Evolutionary conservation across 30 jellyfish, hydroid and myxozoan species (phyloP), one percentile per base, ranked within the genome.

Genomic region (Pseudorhiza aurosa): DNA sequence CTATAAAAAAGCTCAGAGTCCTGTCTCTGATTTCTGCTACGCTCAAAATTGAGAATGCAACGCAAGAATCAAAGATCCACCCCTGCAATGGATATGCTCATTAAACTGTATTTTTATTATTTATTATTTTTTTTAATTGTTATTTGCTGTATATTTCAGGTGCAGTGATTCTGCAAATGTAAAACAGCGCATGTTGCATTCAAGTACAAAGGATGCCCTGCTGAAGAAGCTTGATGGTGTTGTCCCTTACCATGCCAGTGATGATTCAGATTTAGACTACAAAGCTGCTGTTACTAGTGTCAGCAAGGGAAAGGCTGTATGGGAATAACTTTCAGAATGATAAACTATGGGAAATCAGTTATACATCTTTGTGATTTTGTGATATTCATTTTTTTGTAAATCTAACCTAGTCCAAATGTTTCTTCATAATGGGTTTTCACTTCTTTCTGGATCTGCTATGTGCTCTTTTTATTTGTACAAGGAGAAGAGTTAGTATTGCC

Each of bases 351-450:
- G 67, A 53, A 9, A 53, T 14, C 67, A 53, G 67, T 53, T 53
- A 53, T 53, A 53, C n/a, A n/a, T n/a, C n/a, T n/a, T 53, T 53
- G 67, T 53, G 67, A 53, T 53, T 53, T 53, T 53, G 67, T 22
- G 22, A 22, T 53, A 8, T 53, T 53, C 67, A 53, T 53, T 12
- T 53, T 53, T 53, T 53, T n/a, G 24, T 53, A 53, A 53, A 53
- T 18, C 24, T 14, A 21, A 8, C 37, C 24, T 53, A 53, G n/a
- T 21, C 24, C n/a, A 53, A 53, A 46, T 14, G n/a, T n/a, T n/a
- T n/a, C n/a, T n/a, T n/a, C n/a, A n/a, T n/a, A n/a, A n/a, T n/a
- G n/a, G n/a, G n/a, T n/a, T n/a, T n/a, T n/a, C n/a, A n/a, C n/a
- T n/a, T n/a, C n/a, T n/a, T n/a, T n/a, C n/a, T n/a, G n/a, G n/a